Evolutionary conservation across 2,888 invertebrate species (phyloP).

Genomic region (Diaphora mendica): DNA sequence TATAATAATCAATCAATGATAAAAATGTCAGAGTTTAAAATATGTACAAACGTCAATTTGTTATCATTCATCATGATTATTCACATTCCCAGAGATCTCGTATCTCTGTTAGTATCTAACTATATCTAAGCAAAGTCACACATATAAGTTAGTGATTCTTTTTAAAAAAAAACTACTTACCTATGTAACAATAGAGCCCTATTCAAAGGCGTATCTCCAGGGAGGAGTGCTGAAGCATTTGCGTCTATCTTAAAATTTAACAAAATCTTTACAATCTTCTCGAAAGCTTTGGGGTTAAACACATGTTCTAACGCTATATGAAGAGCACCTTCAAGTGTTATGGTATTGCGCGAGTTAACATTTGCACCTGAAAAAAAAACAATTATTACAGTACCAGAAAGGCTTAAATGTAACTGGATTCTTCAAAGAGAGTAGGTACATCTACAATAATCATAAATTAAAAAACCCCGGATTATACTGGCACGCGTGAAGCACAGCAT

Average conservation of each 20-base stretch:
- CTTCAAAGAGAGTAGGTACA: not conserved
- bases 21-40: not conserved
- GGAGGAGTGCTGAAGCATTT: slow-evolving; percentile 75
- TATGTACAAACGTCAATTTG: not conserved
- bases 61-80: not conserved
- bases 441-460: no score
- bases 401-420: not conserved
- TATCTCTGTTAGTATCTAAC: not conserved
- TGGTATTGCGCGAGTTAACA: slow-evolving; percentile 82
- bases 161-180: slow-evolving; percentile 58
- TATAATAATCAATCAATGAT: not conserved
- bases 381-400: not conserved
- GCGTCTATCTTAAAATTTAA: slow-evolving; percentile 78
- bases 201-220: slow-evolving; percentile 84
- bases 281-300: slow-evolving; percentile 79
- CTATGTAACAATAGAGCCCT: slow-evolving; percentile 82
- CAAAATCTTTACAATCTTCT: slow-evolving; percentile 81
- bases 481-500: no score
- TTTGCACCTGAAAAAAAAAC: slow-evolving; percentile 81
- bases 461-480: no score
- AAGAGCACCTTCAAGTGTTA: slow-evolving; percentile 86
- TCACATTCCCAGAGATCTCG: not conserved
- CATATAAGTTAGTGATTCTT: not conserved
- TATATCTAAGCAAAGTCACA: not conserved
- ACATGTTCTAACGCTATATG: slow-evolving; percentile 88